A percentile compares a stretch with the other conserved stretches of the same genome.
phyloP scores from a whole-genome alignment of 2,888 invertebrate species.

The Ornithoptera priamus region DNA sequence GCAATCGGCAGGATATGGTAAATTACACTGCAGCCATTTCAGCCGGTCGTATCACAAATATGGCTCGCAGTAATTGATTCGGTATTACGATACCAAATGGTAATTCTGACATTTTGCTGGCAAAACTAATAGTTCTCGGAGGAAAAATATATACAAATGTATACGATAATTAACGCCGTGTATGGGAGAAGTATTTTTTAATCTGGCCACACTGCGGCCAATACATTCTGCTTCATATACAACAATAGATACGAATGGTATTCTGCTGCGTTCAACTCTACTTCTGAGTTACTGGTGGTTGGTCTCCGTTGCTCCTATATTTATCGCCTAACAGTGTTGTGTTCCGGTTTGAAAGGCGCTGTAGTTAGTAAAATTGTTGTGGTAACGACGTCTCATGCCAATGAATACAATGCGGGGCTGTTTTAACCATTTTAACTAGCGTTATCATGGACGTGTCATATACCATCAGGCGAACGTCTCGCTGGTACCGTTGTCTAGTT shows the following conservation, averaged over 20 bases:
- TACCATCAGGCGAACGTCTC: no score
- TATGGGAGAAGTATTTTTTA: conserved; percentile 9
- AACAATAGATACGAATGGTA: background rate
- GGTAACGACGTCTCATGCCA: no score
- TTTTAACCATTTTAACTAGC: no score
- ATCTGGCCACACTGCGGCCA: background rate
- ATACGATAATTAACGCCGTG: conserved; percentile 1
- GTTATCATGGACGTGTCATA: no score
- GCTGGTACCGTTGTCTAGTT: no score
- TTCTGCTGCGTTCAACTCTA: no score
- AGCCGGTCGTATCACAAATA: conserved; percentile 14
- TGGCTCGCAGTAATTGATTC: conserved; percentile 21
- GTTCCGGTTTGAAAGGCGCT: no score
- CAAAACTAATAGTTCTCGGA: conserved; percentile 14
- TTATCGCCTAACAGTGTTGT: no score
- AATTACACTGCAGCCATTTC: conserved; percentile 14
- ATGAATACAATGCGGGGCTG: no score
- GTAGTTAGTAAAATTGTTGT: no score
- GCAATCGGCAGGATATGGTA: conserved; percentile 27
- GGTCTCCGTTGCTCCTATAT: no score
- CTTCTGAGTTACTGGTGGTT: no score
- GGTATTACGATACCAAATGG: conserved; percentile 20
- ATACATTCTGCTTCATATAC: background rate
- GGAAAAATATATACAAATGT: conserved; percentile 2
- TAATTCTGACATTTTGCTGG: conserved; percentile 26